Evolutionary conservation across 2,113 vertebrate genomes (phyloP).

Genomic region (Nettapus auritus): DNA sequence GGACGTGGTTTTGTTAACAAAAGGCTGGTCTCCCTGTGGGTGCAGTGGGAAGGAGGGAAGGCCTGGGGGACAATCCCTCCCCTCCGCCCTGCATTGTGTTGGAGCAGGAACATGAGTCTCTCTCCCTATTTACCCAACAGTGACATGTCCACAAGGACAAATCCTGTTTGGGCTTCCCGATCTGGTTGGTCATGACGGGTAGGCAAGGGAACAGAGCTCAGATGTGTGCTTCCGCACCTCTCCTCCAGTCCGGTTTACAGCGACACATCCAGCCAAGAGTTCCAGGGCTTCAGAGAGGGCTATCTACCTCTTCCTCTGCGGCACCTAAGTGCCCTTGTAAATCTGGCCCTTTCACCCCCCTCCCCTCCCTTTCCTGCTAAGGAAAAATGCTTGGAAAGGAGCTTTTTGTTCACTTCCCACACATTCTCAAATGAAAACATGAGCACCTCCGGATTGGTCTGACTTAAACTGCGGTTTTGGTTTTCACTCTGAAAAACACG

Average conservation of each 20-base stretch:
- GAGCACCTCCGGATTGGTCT: not conserved
- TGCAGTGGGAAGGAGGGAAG: not conserved
- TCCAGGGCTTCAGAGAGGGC: conserved; percentile 43
- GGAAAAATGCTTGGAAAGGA: conserved; percentile 25
- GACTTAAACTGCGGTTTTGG: not conserved
- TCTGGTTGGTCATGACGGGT: not conserved
- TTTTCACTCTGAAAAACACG: not conserved
- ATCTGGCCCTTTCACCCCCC: conserved; percentile 4
- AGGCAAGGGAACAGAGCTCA: not conserved
- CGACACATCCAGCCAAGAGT: not conserved
- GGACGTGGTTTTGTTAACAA: not conserved
- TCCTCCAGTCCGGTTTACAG: not conserved
- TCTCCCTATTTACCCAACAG: not conserved
- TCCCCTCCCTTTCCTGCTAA: not conserved
- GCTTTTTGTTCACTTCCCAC: not conserved
- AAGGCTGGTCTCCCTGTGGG: not conserved
- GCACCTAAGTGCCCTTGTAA: conserved; percentile 67
- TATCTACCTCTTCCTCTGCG: conserved; percentile 63
- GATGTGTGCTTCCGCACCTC: not conserved
- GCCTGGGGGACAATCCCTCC: not conserved
- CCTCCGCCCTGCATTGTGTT: not conserved
- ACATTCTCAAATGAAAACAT: not conserved
- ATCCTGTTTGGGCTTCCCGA: not conserved
- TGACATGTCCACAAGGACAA: not conserved
- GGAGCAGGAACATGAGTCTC: not conserved